Conservation (phyloP, 2,797 vertebrate genomes). For the Acipenser oxyrinchus region DNA sequence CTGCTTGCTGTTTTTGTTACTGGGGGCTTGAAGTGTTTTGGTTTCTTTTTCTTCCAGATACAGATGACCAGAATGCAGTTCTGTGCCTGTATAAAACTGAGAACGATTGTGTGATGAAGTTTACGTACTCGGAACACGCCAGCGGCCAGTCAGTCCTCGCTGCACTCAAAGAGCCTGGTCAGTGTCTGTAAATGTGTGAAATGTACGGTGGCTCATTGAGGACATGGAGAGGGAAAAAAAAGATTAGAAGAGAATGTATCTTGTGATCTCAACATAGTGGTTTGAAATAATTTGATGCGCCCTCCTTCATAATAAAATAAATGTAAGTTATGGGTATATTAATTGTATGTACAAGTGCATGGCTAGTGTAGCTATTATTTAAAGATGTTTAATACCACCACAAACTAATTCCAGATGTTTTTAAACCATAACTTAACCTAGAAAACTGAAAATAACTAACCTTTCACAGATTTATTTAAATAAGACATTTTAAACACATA, state of each 20-base stretch:
- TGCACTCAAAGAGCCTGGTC: conserved; percentile 86
- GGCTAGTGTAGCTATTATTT: no score
- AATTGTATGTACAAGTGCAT: no score
- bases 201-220: background rate
- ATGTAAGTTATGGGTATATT: no score
- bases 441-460: no score
- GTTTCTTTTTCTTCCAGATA: conserved; percentile 52
- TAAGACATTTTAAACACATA: no score
- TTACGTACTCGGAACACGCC: conserved; percentile 83
- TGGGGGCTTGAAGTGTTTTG: background rate
- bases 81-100: conserved; percentile 86
- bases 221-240: background rate
- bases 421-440: no score
- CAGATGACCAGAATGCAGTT: conserved; percentile 63
- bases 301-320: no score
- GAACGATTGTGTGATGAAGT: conserved; percentile 90
- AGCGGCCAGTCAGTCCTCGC: conserved; percentile 81
- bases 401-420: no score
- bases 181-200: conserved; percentile 25
- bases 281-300: no score
- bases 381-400: no score
- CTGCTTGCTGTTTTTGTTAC: background rate
- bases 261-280: background rate
- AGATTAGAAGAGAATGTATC: background rate
- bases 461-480: no score